Evolutionary conservation across 1,140 invertebrate genomes (phyloP).

Genomic region (Anastrepha obliqua): DNA sequence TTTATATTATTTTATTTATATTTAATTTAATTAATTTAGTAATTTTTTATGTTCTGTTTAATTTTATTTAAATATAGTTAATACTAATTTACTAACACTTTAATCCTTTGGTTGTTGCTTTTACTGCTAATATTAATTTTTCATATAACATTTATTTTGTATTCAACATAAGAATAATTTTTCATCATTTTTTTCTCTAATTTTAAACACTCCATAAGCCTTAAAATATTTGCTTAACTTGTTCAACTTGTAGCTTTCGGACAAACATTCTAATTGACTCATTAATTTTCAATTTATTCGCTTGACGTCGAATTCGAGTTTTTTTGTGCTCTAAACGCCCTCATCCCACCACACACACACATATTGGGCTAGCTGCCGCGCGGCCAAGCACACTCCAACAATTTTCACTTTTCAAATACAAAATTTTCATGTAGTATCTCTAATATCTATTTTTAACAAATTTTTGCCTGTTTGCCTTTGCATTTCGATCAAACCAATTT

Average conservation of each 20-base stretch:
- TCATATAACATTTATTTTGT: too few relatives aligned
- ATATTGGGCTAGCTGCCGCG: background rate
- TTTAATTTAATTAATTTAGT: too few relatives aligned
- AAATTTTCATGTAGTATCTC: background rate
- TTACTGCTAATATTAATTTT: too few relatives aligned
- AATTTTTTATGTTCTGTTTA: too few relatives aligned
- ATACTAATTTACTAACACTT: too few relatives aligned
- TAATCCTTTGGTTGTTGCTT: too few relatives aligned
- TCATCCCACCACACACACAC: background rate
- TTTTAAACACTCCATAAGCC: background rate
- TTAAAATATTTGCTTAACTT: background rate
- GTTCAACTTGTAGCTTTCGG: background rate
- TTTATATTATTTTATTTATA: too few relatives aligned
- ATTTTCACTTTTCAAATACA: conserved; percentile 47
- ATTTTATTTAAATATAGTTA: too few relatives aligned
- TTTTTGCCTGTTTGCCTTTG: conserved; percentile 12
- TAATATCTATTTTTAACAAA: background rate
- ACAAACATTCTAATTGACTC: conserved; percentile 16
- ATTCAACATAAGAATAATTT: too few relatives aligned
- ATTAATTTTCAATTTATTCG: conserved; percentile 8
- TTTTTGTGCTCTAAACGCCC: background rate
- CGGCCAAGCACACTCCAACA: background rate
- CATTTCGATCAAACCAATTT: conserved; percentile 34
- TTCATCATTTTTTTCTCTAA: too few relatives aligned
- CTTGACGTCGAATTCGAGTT: too few relatives aligned